Base-by-base conservation (phyloP, 1,140 invertebrate genomes). In the Drosophila lowei region DNA sequence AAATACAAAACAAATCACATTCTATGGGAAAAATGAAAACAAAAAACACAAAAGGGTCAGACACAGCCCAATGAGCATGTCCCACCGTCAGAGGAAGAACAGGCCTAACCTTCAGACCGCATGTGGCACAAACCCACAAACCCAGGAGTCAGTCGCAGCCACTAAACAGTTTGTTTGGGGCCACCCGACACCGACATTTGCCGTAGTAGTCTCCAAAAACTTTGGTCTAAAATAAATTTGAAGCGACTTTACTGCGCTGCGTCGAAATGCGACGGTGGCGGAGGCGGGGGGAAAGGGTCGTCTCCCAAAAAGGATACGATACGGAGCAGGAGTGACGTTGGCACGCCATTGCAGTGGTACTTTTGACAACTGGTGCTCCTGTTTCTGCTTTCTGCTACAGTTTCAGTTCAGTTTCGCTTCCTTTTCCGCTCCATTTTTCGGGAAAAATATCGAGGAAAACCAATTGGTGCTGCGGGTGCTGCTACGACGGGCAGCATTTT, bases 141-240 rank as follows among this genome's bases (percentile, higher is more conserved):
- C 34, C 34, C 11, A 38, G 50, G 18, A 30, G 59, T 47, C 63
- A 71, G 59, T 74, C 63, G 64, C 41, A 63, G 52, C 41, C 52
- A 43, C 54, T 68, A 74, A 65, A 56, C 43, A 59, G 67, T 66
- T 78, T 62, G 34, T 25, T 28, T 21, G 34, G 63, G 34, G 3
- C 3, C 28, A 2, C 30, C 30, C 30, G 9, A 9, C 9, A 34
- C 3, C 9, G 30, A 34, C 34, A 38, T 13, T 38, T 13, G 11
- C 11, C 11, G 9, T 38, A 38, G 11, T 13, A 13, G 34, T 38
- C 18, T 30, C 18, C 38, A 7, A 21, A 73, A 57, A 81, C 59
- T 78, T 74, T 58, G n/a, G 41, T 56, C 46, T 68, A 50, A 68
- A 73, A 81, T 74, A 81, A 81, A 70, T 74, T 65, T 47, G 53